Evolutionary conservation across 1,140 invertebrate species (phyloP).

Genomic region (Eriosoma lanigerum): DNA sequence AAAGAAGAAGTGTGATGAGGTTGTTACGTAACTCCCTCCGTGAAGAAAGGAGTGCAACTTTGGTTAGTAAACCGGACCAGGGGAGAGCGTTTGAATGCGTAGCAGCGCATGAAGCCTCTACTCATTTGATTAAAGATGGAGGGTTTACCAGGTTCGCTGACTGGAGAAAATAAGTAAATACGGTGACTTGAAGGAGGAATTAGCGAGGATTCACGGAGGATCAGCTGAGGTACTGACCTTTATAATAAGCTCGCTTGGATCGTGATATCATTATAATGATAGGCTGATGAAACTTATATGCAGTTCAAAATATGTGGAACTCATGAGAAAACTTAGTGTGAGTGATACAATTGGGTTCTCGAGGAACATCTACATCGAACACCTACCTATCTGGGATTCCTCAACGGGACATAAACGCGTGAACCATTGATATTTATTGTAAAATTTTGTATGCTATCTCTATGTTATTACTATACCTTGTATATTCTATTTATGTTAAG

Average conservation of each 20-base stretch:
- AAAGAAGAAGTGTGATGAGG: too few species aligned
- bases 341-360: too few species aligned
- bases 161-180: constrained; percentile 37
- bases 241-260: not conserved
- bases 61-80: not conserved
- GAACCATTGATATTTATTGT: too few species aligned
- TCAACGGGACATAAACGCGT: too few species aligned
- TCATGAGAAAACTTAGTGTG: too few species aligned
- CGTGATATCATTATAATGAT: not conserved
- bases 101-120: not conserved
- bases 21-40: too few species aligned
- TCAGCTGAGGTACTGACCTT: fast-evolving
- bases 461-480: too few species aligned
- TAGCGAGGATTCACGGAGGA: fast-evolving
- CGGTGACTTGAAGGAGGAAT: fast-evolving
- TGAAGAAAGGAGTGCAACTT: too few species aligned
- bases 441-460: too few species aligned
- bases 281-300: not conserved
- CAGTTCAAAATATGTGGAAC: not conserved
- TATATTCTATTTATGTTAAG: too few species aligned
- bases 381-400: too few species aligned
- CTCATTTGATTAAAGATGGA: constrained; percentile 53
- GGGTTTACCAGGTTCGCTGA: constrained; percentile 54
- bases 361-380: too few species aligned
- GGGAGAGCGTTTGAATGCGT: constrained; percentile 46